Evolutionary conservation across 2,888 invertebrate genomes (phyloP), one percentile per base, ranked within the genome.

Genomic region (Serrognathus titanus): DNA sequence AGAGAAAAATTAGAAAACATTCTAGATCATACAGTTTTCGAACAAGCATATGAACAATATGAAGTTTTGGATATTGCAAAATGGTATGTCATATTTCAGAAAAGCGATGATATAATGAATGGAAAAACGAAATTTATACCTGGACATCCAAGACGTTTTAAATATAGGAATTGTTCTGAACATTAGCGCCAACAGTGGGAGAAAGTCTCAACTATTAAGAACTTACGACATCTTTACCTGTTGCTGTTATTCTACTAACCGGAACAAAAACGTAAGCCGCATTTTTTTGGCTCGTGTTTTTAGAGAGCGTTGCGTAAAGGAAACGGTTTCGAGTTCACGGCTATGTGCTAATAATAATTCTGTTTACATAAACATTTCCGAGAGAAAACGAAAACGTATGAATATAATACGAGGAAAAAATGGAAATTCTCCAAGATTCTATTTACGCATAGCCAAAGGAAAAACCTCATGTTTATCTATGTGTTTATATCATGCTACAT

Each of bases 101-200:
- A 13, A 10, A 12, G 24, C 9, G 16, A 45, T 45, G 9, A 8
- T 45, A 45, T n/a, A 20, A 45, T 31, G 24, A 31, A 49, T 49
- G 39, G 39, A 49, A 49, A 39, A 49, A 13, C 16, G 24, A 49
- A 20, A 37, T 24, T 38, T 31, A 31, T 31, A 3, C 4, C 3
- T 6, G 1, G 24, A 31, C 1, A 31, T 7, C 4, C 1, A 31
- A 31, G 24, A 31, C 1, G 24, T 31, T 31, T 31, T 31, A 31
- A 31, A 31, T 31, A 31, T 31, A 31, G 24, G 48, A 48, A 9
- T 35, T 48, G 36, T 48, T 48, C 35, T 16, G 66, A 61, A 70
- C 64, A 67, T 71, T 71, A 71, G 71, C 73, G 75, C 75, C 75
- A 72, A 71, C 76, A 73, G 71, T 72, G 67, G 71, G 66, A 60